Base-by-base conservation (phyloP, 2,888 invertebrate genomes). In the Lasiommata megera region DNA sequence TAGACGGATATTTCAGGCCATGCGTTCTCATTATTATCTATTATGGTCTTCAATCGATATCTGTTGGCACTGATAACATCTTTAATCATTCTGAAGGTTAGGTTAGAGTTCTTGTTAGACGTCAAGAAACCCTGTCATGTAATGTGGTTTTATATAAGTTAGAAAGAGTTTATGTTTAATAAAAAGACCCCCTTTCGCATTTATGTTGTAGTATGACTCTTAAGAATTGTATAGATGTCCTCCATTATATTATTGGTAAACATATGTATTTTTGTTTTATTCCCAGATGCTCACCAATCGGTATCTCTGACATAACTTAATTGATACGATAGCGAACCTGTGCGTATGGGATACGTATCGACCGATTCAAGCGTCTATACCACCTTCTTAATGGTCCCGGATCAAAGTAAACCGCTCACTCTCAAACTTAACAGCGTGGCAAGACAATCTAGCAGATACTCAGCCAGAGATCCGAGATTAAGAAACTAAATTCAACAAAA, bases 381-480 rank as follows among this genome's bases (percentile, higher is more conserved):
- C 80, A 83, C 81, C 79, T 82, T 82, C 89, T 92, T 92, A 83
- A 93, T 93, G 93, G 91, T 90, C 84, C 80, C 83, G 79, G 79
- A 86, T 73, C 91, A 86, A 88, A 88, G 88, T 69, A 90, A 89
- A 77, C 91, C 91, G 52, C 88, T 84, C 71, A 82, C 85, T 63
- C 76, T 89, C 60, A 89, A 91, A 71, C 82, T 87, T 28, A 88
- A 88, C 80, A 85, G 88, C 73, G 86, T 84, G 79, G 88, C 92
- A 67, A 85, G 90, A 62, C 82, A 88, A 67, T 82, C 91, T 61
- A 91, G 91, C 65, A 79, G 89, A 54, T 91, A 91, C 64, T 90
- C 88, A 56, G 91, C 91, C 57, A 82, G 92, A 68, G 93, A 93
- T 71, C 93, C 93, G 31, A 82, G 92, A 70, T 92, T 92, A 92